phyloP scores from a whole-genome alignment of 2,113 vertebrate genomes.

The Patagioenas fasciata region DNA sequence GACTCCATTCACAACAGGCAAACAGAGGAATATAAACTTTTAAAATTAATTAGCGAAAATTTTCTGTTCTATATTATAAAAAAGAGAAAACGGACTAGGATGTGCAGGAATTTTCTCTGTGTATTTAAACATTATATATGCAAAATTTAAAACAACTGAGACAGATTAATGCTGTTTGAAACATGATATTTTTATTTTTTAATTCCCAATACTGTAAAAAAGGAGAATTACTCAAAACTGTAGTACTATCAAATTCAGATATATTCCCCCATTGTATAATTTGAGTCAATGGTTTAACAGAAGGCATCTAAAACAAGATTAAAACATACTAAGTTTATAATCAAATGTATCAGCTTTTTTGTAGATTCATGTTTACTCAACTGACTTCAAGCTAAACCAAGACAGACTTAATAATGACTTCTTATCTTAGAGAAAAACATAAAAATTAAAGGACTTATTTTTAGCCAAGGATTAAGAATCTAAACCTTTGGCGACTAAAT shows the following conservation, averaged over 20 bases:
- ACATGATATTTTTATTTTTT: neutral
- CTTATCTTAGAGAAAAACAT: neutral
- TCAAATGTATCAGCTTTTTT: neutral
- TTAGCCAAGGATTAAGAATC: neutral
- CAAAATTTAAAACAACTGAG: neutral
- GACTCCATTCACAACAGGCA: neutral
- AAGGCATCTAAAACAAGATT: neutral
- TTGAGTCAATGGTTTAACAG: neutral
- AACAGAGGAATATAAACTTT: neutral
- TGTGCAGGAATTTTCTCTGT: neutral
- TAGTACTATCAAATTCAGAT: neutral
- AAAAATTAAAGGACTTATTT: neutral
- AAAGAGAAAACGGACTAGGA: neutral
- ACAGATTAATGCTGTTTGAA: neutral
- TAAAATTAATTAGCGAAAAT: neutral
- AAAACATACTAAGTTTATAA: neutral
- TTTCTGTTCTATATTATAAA: neutral
- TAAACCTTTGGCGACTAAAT: neutral
- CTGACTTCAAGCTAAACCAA: neutral
- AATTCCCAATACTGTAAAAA: neutral
- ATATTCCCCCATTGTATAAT: neutral
- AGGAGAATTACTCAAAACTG: neutral
- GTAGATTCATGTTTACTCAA: neutral
- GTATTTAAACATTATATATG: neutral
- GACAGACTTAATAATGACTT: neutral